These are phyloP conservation scores for Tuberolachnus salignus DNA, from an alignment of 2,888 invertebrate species.

Conservation along the genomic window DNA sequence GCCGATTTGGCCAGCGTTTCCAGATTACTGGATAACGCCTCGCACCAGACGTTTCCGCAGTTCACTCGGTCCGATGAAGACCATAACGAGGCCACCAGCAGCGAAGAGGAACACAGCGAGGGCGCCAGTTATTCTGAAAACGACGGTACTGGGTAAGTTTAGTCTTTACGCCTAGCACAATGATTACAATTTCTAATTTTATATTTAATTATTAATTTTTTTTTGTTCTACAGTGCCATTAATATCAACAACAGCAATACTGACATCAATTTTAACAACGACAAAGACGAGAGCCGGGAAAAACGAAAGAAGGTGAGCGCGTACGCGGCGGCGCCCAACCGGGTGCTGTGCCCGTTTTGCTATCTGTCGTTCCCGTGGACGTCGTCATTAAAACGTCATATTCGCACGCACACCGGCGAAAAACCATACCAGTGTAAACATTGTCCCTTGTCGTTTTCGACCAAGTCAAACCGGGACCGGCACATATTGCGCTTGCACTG, in stretches of 20 bases:
- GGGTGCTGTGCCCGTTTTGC: conserved; percentile 92
- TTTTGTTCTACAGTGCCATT: conserved; percentile 60
- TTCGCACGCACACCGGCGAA: conserved; percentile 93
- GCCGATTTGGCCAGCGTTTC: conserved; percentile 79
- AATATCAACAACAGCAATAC: conserved; percentile 62
- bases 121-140: conserved; percentile 44
- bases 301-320: conserved; percentile 85
- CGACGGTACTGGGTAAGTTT: conserved; percentile 41
- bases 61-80: conserved; percentile 65
- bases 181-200: too few species aligned
- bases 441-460: conserved; percentile 92
- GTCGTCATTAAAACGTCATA: conserved; percentile 91
- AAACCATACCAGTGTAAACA: conserved; percentile 95
- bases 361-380: conserved; percentile 96
- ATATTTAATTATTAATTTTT: neutral
- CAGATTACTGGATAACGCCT: conserved; percentile 77
- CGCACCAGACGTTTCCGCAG: conserved; percentile 69
- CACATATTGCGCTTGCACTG: conserved; percentile 69
- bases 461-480: conserved; percentile 96
- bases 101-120: conserved; percentile 69
- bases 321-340: conserved; percentile 91
- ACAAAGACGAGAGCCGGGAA: conserved; percentile 62
- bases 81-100: conserved; percentile 67
- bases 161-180: neutral
- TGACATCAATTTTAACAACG: conserved; percentile 60